Base-by-base conservation (phyloP, 2,113 vertebrate species). In the Barbus barbus region DNA sequence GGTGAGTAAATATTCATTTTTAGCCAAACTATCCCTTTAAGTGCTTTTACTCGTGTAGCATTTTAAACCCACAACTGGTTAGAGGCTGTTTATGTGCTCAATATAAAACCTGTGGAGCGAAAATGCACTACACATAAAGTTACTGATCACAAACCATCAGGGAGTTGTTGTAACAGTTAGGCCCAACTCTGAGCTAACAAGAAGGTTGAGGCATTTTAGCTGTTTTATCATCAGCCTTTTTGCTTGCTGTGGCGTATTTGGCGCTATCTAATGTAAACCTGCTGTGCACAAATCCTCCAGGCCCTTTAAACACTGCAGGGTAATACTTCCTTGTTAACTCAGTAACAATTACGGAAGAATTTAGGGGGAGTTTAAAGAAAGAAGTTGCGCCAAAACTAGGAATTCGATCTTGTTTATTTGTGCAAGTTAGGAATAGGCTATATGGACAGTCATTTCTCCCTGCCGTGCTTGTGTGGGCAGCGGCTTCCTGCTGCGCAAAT, bases 281-380 rank as follows among this genome's bases (percentile, higher is more conserved):
- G 53, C 31, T 46, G n/a, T 6, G 16, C 22, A 24, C 38, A 67
- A 36, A 13, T 7, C 11, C 41, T 28, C 18, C 26, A 33, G 1
- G 24, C 3, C n/a, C 38, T 65, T 82, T 78, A 73, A 86, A 84
- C 44, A 84, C 12, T 33, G 56, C 26, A 58, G 78, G 72, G 51
- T 77, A 20, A 14, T 12, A 48, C 51, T 58, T 38, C 9, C 24
- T 33, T n/a, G 67, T 41, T 67, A 46, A 24, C 28, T 24, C 26
- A 36, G 18, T 18, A 51, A 51, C 5, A 51, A 51, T 51, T 51
- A 51, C 14, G 3, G 13, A 9, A 20, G 11, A 48, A n/a, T n/a
- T n/a, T n/a, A n/a, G n/a, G n/a, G n/a, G n/a, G n/a, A n/a, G n/a
- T n/a, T n/a, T n/a, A n/a, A n/a, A n/a, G n/a, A n/a, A n/a, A n/a